Percentiles rank a stretch among this genome's conserved stretches.
phyloP scores from a whole-genome alignment of 92 coral and sea anemone genomes.

The Siderastrea siderea region DNA sequence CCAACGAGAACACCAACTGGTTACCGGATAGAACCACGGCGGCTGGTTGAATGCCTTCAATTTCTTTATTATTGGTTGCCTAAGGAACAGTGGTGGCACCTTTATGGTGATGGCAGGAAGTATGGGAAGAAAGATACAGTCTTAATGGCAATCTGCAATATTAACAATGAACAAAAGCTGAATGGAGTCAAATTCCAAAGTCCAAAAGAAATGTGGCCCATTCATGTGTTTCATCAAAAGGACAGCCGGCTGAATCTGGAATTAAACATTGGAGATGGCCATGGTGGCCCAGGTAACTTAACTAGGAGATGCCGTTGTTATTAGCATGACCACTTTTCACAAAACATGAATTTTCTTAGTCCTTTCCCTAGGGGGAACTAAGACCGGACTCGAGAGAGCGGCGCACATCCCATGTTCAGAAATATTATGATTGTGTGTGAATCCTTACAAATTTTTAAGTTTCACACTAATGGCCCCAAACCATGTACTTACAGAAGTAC shows the following conservation, averaged over 20 bases:
- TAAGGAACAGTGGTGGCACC: slow-evolving; percentile 18
- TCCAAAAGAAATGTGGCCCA: slow-evolving; percentile 39
- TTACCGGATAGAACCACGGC: not conserved
- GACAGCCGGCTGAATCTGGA: slow-evolving; percentile 15
- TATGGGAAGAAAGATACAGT: slow-evolving; percentile 33
- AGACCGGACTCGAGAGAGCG: too few species aligned
- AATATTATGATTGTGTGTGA: too few species aligned
- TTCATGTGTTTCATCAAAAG: slow-evolving; percentile 9
- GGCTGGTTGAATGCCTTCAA: not conserved
- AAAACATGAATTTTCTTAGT: too few species aligned
- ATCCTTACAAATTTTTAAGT: too few species aligned
- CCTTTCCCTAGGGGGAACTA: too few species aligned
- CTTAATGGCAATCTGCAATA: slow-evolving; percentile 14
- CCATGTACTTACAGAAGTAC: too few species aligned
- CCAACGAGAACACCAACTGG: slow-evolving; percentile 1
- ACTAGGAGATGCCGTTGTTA: too few species aligned
- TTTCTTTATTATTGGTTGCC: slow-evolving; percentile 25
- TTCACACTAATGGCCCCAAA: too few species aligned
- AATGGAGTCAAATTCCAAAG: slow-evolving; percentile 14
- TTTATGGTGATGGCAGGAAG: slow-evolving; percentile 37
- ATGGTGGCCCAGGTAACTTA: slow-evolving; percentile 28
- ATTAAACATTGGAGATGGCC: slow-evolving; percentile 36
- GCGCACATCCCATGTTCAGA: too few species aligned
- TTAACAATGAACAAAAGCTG: slow-evolving; percentile 29
- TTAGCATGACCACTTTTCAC: too few species aligned